Evolutionary conservation across 2,113 vertebrate species (phyloP).

Genomic region (Eulemur rufifrons): DNA sequence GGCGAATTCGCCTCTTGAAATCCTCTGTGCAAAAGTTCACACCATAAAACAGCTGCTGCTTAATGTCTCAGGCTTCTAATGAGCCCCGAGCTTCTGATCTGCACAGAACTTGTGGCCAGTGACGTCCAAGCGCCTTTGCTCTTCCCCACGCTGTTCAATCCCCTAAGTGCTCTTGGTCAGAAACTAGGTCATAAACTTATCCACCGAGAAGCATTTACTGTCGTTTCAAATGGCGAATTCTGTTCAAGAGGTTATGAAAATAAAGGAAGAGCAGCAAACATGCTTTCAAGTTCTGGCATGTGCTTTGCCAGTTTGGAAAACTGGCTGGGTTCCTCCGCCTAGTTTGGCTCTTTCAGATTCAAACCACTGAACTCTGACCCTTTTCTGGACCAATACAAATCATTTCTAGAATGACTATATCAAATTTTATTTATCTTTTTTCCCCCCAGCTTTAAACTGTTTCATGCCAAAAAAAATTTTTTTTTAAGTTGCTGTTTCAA

Average conservation of each 20-base stretch:
- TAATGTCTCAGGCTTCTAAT: neutral
- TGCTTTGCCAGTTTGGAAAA: slow-evolving; percentile 23
- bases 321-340: slow-evolving; percentile 44
- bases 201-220: slow-evolving; percentile 69
- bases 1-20: slow-evolving; percentile 53
- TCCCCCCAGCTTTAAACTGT: slow-evolving; percentile 46
- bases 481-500: slow-evolving; percentile 56
- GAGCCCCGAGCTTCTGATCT: neutral
- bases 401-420: slow-evolving; percentile 55
- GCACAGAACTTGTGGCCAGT: slow-evolving; percentile 37
- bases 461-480: slow-evolving; percentile 51
- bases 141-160: slow-evolving; percentile 1
- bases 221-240: slow-evolving; percentile 60
- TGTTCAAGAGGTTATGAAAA: slow-evolving; percentile 81
- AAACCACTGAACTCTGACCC: slow-evolving; percentile 61
- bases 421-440: slow-evolving; percentile 51
- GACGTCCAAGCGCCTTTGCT: neutral
- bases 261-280: slow-evolving; percentile 55
- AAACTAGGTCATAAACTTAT: slow-evolving; percentile 79
- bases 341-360: slow-evolving; percentile 40
- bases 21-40: slow-evolving; percentile 62
- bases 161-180: slow-evolving; percentile 60
- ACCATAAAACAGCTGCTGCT: slow-evolving; percentile 21
- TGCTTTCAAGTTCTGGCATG: slow-evolving; percentile 54
- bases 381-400: slow-evolving; percentile 69